A percentile compares a stretch with the other conserved stretches of the same genome.
Conservation (phyloP, 2,797 vertebrate species). For the Philypnodon macrostomus region DNA sequence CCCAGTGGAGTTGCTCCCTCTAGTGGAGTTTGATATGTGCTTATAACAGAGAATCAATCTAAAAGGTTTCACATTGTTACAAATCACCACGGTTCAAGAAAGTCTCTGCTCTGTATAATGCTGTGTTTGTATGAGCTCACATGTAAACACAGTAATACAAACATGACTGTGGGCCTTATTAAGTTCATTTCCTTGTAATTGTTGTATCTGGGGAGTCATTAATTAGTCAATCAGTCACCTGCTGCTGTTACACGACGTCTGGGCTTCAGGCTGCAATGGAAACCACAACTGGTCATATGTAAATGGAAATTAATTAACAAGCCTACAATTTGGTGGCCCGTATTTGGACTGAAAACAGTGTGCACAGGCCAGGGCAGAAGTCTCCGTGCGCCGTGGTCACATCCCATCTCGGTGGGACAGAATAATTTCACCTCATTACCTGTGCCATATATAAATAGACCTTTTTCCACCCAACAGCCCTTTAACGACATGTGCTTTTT, state of each 20-base stretch:
- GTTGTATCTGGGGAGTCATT: slow-evolving; percentile 75
- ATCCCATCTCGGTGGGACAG: slow-evolving; percentile 73
- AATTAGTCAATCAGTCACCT: slow-evolving; percentile 73
- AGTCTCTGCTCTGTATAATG: not conserved
- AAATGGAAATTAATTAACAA: slow-evolving; percentile 78
- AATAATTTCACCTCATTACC: slow-evolving; percentile 82
- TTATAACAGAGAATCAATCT: slow-evolving; percentile 15
- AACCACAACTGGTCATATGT: slow-evolving; percentile 72
- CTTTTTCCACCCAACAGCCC: slow-evolving; percentile 69
- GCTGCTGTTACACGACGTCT: slow-evolving; percentile 58
- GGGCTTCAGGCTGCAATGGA: slow-evolving; percentile 57
- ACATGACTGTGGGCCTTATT: slow-evolving; percentile 60
- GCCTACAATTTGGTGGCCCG: slow-evolving; percentile 57
- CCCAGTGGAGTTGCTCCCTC: slow-evolving; percentile 69
- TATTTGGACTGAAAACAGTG: slow-evolving; percentile 81
- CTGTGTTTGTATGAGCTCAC: slow-evolving; percentile 48
- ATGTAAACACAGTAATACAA: slow-evolving; percentile 61
- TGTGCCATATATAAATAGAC: slow-evolving; percentile 74
- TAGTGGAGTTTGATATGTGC: slow-evolving; percentile 51
- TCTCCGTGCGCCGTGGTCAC: slow-evolving; percentile 67
- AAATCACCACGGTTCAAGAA: not conserved
- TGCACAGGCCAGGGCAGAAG: slow-evolving; percentile 53
- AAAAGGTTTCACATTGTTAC: not conserved
- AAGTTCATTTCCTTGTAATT: slow-evolving; percentile 70
- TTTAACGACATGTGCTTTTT: slow-evolving; percentile 76